Evolutionary conservation across 1,140 invertebrate species (phyloP).

Genomic region (Sminthurinus signatus): DNA sequence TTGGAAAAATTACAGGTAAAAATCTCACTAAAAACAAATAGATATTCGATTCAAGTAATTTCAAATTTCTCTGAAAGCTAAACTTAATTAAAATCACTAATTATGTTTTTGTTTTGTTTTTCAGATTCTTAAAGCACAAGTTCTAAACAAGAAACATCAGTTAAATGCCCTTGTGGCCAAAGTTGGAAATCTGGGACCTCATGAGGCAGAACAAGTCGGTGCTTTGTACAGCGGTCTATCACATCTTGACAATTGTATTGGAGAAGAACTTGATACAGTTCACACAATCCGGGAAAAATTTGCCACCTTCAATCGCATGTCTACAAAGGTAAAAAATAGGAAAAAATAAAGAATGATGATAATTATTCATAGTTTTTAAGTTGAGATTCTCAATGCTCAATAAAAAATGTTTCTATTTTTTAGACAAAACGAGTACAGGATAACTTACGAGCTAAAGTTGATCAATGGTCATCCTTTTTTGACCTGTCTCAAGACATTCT

Average conservation of each 20-base stretch:
- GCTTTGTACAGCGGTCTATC: conserved; percentile 59
- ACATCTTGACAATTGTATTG: conserved; percentile 59
- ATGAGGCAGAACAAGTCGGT: conserved; percentile 67
- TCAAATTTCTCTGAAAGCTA: not conserved
- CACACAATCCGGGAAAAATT: conserved; percentile 62
- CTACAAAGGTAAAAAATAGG: conserved; percentile 29
- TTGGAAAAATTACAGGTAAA: conserved; percentile 61
- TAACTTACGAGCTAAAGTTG: conserved; percentile 34
- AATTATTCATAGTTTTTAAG: too few relatives aligned
- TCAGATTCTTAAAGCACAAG: conserved; percentile 59
- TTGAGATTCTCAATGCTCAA: not conserved
- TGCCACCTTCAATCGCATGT: conserved; percentile 34
- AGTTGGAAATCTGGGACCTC: conserved; percentile 62
- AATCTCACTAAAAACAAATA: not conserved
- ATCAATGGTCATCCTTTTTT: conserved; percentile 41
- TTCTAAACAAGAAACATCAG: conserved; percentile 56
- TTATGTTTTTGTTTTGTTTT: conserved; percentile 2
- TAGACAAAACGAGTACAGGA: conserved; percentile 37
- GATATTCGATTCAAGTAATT: not conserved
- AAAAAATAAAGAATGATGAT: not conserved
- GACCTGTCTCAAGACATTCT: conserved; percentile 41
- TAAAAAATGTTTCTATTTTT: not conserved
- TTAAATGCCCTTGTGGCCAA: conserved; percentile 43
- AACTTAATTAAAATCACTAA: not conserved
- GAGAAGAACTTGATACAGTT: conserved; percentile 66